Percentiles rank a stretch among this genome's conserved stretches.
Evolutionary conservation across 2,888 invertebrate species (phyloP).

Genomic region (Branchipolynoe longqiensis): DNA sequence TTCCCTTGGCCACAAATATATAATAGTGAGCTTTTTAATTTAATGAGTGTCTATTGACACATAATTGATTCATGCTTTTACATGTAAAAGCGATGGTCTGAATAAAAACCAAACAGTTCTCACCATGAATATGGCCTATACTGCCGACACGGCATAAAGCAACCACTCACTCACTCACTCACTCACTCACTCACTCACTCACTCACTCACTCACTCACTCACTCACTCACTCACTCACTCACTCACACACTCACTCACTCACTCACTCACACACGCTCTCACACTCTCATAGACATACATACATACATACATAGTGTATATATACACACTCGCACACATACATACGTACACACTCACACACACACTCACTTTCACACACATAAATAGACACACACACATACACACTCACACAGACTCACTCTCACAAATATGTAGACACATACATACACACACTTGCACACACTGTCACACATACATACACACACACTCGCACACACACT

Average conservation of each 20-base stretch:
- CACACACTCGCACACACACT: neutral
- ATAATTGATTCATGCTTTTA: too few species aligned
- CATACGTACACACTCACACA: neutral
- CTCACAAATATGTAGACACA: neutral
- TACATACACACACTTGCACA: neutral
- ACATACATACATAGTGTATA: neutral
- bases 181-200: constrained; percentile 60
- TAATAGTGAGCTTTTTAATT: too few species aligned
- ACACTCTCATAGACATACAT: neutral
- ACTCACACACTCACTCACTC: constrained; percentile 9
- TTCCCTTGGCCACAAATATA: too few species aligned
- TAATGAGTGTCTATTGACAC: too few species aligned
- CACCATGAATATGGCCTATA: too few species aligned
- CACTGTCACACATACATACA: neutral
- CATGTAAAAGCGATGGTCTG: too few species aligned
- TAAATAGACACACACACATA: neutral
- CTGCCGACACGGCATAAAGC: too few species aligned
- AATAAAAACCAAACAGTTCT: too few species aligned
- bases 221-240: neutral
- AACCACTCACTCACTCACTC: constrained; percentile 47
- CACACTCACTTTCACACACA: neutral
- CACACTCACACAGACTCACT: neutral
- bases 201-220: constrained; percentile 31
- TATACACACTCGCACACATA: neutral
- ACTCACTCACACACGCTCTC: neutral